Evolutionary conservation across 2,113 vertebrate genomes (phyloP).

Genomic region (Ptyas mucosa): DNA sequence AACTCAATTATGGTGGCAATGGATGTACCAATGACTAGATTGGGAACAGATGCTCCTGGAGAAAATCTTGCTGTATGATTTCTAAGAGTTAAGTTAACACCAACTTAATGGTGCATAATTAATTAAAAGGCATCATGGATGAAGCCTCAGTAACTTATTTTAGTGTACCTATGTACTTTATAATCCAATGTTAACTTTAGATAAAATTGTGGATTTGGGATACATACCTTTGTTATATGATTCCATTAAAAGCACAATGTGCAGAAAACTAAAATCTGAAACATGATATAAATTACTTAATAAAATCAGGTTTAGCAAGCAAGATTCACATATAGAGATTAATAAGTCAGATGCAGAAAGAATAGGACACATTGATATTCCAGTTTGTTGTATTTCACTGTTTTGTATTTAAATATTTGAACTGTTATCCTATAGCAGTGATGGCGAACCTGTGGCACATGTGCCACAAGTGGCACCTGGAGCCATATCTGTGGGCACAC

Average conservation of each 20-base stretch:
- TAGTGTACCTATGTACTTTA: neutral
- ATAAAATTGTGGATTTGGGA: neutral
- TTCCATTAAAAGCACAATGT: neutral
- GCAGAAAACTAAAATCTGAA: neutral
- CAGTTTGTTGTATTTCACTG: neutral
- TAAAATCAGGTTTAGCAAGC: neutral
- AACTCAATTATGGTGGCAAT: neutral
- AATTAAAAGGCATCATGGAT: neutral
- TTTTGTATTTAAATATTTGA: conserved; percentile 38
- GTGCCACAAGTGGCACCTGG: no score
- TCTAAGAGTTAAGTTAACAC: neutral
- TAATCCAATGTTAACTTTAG: neutral
- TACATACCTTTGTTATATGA: neutral
- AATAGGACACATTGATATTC: neutral
- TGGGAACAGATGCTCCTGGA: neutral
- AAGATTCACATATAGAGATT: neutral
- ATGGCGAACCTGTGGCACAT: no score
- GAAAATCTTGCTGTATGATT: neutral
- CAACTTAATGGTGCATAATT: neutral
- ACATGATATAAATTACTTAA: neutral
- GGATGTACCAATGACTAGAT: neutral
- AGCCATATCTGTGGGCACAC: no score
- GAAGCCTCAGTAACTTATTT: neutral
- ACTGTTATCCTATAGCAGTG: neutral
- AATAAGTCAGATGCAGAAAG: neutral